Percentiles rank a stretch among this genome's conserved stretches.
phyloP scores from a whole-genome alignment of 2,797 vertebrate genomes.

The Tauraco hartlaubi region DNA sequence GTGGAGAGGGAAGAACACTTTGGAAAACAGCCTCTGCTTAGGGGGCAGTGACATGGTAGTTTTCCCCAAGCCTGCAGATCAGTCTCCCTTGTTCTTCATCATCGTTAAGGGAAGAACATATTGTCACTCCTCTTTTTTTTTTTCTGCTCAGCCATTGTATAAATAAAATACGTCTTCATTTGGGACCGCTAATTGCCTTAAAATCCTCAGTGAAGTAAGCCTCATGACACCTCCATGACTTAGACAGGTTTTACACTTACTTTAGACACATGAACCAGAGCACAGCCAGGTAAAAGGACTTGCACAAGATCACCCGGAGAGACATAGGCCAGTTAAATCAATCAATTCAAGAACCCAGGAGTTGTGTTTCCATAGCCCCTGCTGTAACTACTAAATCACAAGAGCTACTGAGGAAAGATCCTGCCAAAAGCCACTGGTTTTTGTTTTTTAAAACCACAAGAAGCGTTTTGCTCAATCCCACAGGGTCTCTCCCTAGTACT shows the following conservation, averaged over 20 bases:
- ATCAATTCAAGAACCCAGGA: not conserved
- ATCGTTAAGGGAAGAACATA: not conserved
- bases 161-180: not conserved
- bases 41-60: not conserved
- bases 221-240: not conserved
- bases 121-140: not conserved
- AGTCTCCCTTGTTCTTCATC: not conserved
- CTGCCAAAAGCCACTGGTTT: slow-evolving; percentile 33
- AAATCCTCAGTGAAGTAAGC: not conserved
- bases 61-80: not conserved
- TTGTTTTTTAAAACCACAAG: slow-evolving; percentile 20
- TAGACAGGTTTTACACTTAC: not conserved
- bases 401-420: not conserved
- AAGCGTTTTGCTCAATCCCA: not conserved
- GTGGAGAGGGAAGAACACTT: not conserved
- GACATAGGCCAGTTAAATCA: not conserved
- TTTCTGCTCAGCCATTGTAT: not conserved
- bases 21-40: not conserved
- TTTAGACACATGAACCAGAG: not conserved
- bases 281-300: not conserved
- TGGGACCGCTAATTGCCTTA: not conserved
- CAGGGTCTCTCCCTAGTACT: not conserved
- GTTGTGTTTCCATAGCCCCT: slow-evolving; percentile 29
- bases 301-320: not conserved
- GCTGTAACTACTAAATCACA: slow-evolving; percentile 41